These are phyloP conservation scores for Thysanoteuthis rhombus DNA, from an alignment of 2,888 invertebrate species.

Conservation along the genomic window DNA sequence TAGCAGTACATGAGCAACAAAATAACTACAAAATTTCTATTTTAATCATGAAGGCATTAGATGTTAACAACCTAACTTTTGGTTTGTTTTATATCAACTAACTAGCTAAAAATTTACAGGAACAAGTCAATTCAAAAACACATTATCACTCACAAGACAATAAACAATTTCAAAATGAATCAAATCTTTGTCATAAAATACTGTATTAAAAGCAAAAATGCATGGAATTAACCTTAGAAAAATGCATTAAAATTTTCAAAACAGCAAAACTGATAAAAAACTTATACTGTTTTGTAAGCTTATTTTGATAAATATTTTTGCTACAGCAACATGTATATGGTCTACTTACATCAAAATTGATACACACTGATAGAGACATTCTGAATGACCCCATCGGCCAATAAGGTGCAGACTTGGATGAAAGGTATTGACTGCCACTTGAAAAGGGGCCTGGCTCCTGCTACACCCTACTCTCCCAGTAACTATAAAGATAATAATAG, in stretches of 20 bases:
- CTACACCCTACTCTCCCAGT: conserved; percentile 12
- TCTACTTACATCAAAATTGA: background rate
- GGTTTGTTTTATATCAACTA: background rate
- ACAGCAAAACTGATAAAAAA: background rate
- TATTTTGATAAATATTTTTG: background rate
- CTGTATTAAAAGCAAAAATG: background rate
- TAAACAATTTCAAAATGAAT: background rate
- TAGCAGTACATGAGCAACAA: background rate
- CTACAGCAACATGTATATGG: background rate
- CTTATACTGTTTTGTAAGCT: background rate
- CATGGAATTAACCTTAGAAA: background rate
- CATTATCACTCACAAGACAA: background rate
- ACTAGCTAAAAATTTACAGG: background rate
- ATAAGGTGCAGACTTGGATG: background rate
- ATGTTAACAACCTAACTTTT: background rate
- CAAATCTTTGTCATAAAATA: background rate
- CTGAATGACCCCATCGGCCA: background rate
- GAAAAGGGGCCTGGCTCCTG: background rate
- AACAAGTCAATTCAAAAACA: background rate
- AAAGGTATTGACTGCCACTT: conserved; percentile 12
- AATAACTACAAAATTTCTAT: background rate
- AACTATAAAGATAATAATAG: background rate
- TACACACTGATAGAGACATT: background rate
- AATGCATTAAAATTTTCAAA: background rate
- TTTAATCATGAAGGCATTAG: too few species aligned